phyloP scores from a whole-genome alignment of 2,888 invertebrate genomes.

The Volucella zonaria region DNA sequence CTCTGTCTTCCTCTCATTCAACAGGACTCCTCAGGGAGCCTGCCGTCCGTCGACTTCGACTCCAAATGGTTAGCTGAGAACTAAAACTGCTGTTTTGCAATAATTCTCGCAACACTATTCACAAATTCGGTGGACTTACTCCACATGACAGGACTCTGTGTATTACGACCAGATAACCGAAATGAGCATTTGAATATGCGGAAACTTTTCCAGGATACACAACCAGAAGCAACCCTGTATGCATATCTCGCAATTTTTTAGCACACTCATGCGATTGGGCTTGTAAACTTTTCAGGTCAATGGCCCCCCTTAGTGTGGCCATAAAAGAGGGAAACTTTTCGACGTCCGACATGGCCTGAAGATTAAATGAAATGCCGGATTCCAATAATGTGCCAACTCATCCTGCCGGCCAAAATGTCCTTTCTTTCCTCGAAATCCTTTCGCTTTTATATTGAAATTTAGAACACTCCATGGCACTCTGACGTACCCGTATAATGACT shows the following conservation, averaged over 20 bases:
- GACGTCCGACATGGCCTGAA: slow-evolving; percentile 15
- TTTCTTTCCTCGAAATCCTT: background rate
- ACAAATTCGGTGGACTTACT: background rate
- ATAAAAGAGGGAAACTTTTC: slow-evolving; percentile 8
- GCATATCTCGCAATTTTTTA: slow-evolving; percentile 8
- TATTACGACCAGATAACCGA: slow-evolving; percentile 5
- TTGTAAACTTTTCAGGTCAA: slow-evolving; percentile 32
- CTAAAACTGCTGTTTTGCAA: slow-evolving; percentile 18
- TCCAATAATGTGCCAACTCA: background rate
- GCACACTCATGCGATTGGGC: background rate
- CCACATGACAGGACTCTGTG: slow-evolving; percentile 7
- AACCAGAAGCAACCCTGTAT: background rate
- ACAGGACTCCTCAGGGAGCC: slow-evolving; percentile 23
- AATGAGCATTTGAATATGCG: background rate
- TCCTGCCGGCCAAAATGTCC: too few relatives aligned
- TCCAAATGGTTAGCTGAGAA: slow-evolving; percentile 1
- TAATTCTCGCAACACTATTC: slow-evolving; percentile 36
- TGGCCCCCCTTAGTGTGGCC: slow-evolving; percentile 19
- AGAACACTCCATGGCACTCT: slow-evolving; percentile 1
- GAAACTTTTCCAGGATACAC: slow-evolving; percentile 26
- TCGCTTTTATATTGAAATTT: slow-evolving; percentile 18
- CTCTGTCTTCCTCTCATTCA: background rate
- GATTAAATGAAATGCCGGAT: slow-evolving; percentile 16
- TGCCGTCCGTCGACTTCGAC: background rate
- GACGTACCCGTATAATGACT: background rate